Conservation (phyloP, 2,797 vertebrate genomes). For the Coreius guichenoti region DNA sequence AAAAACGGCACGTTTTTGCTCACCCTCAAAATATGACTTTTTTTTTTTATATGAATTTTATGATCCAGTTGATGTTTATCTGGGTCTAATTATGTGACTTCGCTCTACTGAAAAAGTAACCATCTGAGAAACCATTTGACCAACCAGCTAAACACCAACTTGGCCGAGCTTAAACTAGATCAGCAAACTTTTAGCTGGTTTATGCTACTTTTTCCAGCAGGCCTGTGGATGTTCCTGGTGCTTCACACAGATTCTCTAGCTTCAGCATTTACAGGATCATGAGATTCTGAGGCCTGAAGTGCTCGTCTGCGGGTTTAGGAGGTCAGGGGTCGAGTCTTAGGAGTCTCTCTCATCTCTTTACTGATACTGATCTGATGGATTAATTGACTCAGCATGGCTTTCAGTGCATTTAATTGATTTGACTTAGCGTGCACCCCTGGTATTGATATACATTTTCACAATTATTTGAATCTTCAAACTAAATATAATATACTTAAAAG, state of each 20-base stretch:
- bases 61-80: background rate
- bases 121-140: background rate
- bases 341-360: slow-evolving; percentile 35
- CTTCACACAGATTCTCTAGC: background rate
- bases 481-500: background rate
- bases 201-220: background rate
- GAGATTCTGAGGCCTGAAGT: background rate
- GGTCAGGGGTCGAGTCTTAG: slow-evolving; percentile 30
- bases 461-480: background rate
- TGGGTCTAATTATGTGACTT: background rate
- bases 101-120: background rate
- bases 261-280: background rate
- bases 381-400: background rate
- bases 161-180: background rate
- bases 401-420: slow-evolving; percentile 11
- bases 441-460: background rate
- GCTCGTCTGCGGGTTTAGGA: background rate
- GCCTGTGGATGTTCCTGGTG: background rate
- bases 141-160: background rate
- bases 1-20: too few species aligned
- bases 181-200: background rate
- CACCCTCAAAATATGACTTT: too few species aligned
- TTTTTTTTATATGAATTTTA: too few species aligned
- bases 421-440: background rate
- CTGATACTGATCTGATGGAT: slow-evolving; percentile 27